A percentile compares a stretch with the other conserved stretches of the same genome.
Conservation (phyloP, 2,888 invertebrate genomes). For the Dendrolimus pini region DNA sequence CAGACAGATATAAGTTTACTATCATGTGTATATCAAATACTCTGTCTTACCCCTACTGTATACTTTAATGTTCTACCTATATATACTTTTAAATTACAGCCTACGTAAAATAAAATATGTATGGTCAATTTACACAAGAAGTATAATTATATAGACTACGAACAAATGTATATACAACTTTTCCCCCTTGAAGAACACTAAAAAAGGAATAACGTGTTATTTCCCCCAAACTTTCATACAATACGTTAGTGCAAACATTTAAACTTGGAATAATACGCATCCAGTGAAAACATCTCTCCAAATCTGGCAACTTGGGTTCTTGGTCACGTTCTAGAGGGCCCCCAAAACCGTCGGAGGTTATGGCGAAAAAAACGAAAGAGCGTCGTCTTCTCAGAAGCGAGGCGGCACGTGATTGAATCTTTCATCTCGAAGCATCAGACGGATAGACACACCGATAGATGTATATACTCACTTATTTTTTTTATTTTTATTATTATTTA, state of each 20-base stretch:
- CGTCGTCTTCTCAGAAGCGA: constrained; percentile 52
- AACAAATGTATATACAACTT: not conserved
- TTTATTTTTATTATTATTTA: constrained; percentile 27
- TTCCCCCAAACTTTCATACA: not conserved
- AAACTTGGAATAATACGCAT: not conserved
- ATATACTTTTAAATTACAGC: no score
- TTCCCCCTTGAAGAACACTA: not conserved
- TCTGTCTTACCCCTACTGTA: no score
- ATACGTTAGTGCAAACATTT: not conserved
- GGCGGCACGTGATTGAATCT: constrained; percentile 61
- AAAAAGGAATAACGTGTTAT: not conserved
- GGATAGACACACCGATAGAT: constrained; percentile 33
- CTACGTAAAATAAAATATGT: no score
- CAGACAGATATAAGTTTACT: no score
- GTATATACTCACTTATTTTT: constrained; percentile 39
- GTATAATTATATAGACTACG: no score
- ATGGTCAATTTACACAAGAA: no score
- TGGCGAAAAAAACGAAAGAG: constrained; percentile 36
- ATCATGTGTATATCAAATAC: no score
- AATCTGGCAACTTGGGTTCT: not conserved
- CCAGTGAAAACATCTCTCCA: not conserved
- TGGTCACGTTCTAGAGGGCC: constrained; percentile 17
- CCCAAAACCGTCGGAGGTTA: constrained; percentile 43
- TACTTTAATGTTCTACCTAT: no score
- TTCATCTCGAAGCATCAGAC: constrained; percentile 48